Conservation (phyloP, 1,140 invertebrate genomes). For the Rhopalosiphum padi region DNA sequence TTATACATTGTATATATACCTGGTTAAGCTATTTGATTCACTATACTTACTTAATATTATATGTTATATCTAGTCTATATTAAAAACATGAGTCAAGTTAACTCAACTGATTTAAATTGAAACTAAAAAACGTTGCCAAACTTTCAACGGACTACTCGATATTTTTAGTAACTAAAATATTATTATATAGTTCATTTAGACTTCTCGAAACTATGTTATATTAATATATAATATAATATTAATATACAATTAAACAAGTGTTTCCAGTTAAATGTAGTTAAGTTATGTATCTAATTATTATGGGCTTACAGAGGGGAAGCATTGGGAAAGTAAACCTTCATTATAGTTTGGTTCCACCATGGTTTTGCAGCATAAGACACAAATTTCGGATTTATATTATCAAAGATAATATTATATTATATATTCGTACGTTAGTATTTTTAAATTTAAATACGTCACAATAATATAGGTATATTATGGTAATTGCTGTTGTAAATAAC, state of each 20-base stretch:
- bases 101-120: background rate
- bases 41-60: background rate
- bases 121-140: background rate
- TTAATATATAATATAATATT: background rate
- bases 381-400: background rate
- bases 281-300: background rate
- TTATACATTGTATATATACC: background rate
- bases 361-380: background rate
- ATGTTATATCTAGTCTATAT: background rate
- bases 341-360: background rate
- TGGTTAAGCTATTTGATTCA: background rate
- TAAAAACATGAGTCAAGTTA: background rate
- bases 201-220: background rate
- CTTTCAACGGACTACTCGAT: background rate
- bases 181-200: background rate
- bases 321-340: background rate
- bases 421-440: background rate
- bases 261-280: background rate
- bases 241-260: background rate
- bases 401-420: background rate
- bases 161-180: slow-evolving; percentile 6
- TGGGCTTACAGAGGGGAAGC: background rate
- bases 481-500: background rate
- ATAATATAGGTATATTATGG: background rate
- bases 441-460: background rate